Evolutionary conservation across 2,888 invertebrate species (phyloP), one percentile per base, ranked within the genome.

Genomic region (Lasioglossum lativentre): DNA sequence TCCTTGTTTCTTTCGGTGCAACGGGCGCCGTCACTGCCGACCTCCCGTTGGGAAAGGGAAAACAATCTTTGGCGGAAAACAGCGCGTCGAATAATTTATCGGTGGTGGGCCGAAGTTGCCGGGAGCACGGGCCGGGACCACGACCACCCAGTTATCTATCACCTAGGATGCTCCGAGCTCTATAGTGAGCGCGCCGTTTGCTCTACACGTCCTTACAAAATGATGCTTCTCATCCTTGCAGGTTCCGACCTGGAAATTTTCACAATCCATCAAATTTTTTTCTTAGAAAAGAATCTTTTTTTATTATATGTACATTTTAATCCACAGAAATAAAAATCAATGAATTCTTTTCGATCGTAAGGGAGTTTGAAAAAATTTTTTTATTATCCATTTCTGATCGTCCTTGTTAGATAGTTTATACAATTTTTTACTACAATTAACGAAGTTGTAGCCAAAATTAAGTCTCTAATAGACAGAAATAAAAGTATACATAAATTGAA

Each of bases 21-120:
- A 81, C 74, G 79, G 71, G 23, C 75, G 2, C 56, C 34, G n/a
- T 34, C 66, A 23, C 34, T 23, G 80, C 68, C 30, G 30, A 30
- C 63, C 63, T 2, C 34, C 40, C 56, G 59, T 0, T 14, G 40
- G 83, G 82, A 85, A 90, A 88, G 89, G 88, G 88, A 90, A 89
- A 91, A 91, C 91, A 90, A 92, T 92, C 91, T 92, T 91, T 90
- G 91, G 88, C 82, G 90, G 91, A 91, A 92, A 92, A 91, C 90
- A 90, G 88, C 89, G 86, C 86, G 82, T 77, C 88, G 92, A 92
- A 92, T 92, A 92, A 92, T 92, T 92, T 92, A 92, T 91, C 80
- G 90, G 85, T 59, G 85, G 81, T 80, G 89, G 88, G 86, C 86
- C 87, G 84, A 87, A 90, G 85, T 91, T 92, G 90, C 80, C 78